A percentile compares a stretch with the other conserved stretches of the same genome.
Evolutionary conservation across 2,797 vertebrate genomes (phyloP).

Genomic region (Tarsius wallacei): DNA sequence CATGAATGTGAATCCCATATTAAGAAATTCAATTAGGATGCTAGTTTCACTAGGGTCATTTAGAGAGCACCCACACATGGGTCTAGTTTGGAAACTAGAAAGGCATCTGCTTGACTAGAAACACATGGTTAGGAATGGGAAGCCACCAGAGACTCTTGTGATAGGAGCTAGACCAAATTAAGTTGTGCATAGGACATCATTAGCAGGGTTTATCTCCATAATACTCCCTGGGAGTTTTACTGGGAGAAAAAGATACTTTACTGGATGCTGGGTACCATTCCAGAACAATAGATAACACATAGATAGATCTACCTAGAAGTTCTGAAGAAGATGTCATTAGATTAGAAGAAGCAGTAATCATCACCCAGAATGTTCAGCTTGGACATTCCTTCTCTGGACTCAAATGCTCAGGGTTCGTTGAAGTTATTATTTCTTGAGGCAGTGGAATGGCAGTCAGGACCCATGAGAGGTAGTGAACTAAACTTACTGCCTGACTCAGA

Average conservation of each 20-base stretch:
- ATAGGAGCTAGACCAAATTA: conserved; percentile 32
- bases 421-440: neutral
- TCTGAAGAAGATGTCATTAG: neutral
- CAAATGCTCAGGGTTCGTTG: neutral
- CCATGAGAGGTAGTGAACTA: neutral
- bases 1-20: conserved; percentile 48
- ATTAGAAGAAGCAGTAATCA: conserved; percentile 2
- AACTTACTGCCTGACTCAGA: neutral
- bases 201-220: neutral
- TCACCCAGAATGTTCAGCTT: conserved; percentile 39
- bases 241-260: neutral
- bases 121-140: neutral
- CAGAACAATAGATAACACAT: neutral
- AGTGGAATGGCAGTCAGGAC: neutral
- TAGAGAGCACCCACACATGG: neutral
- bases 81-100: conserved; percentile 19
- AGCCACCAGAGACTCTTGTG: neutral
- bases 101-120: conserved; percentile 41
- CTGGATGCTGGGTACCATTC: neutral
- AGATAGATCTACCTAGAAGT: neutral
- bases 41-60: neutral
- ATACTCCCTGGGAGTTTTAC: neutral
- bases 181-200: neutral
- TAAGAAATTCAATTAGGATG: conserved; percentile 62
- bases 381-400: conserved; percentile 35